These are phyloP conservation scores for Micromesistius poutassou DNA, from an alignment of 2,797 vertebrate genomes.

Conservation along the genomic window DNA sequence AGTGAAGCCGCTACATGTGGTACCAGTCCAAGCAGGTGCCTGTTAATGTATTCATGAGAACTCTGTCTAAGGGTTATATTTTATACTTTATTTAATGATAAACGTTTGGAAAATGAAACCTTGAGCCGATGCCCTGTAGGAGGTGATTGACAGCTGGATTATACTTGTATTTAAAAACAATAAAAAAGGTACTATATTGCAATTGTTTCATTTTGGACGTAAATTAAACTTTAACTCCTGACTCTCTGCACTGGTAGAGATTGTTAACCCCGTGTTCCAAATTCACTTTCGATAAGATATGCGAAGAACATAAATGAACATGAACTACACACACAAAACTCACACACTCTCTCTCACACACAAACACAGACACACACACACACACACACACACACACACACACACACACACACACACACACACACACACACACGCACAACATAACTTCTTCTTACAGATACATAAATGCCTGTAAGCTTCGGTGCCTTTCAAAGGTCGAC, in stretches of 20 bases:
- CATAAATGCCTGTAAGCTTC: constrained; percentile 15
- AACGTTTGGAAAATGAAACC: neutral
- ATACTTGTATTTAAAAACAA: neutral
- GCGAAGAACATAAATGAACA: neutral
- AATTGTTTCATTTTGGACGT: constrained; percentile 10
- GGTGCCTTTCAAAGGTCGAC: constrained; percentile 14
- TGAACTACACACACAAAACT: neutral
- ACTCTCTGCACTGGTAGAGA: constrained; percentile 40
- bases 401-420: constrained; percentile 1
- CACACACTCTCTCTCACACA: constrained; percentile 14
- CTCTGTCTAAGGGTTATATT: neutral
- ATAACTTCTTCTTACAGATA: neutral
- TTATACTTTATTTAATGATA: neutral
- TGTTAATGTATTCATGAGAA: neutral
- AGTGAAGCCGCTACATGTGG: constrained; percentile 35
- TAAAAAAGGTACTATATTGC: neutral
- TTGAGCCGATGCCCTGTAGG: neutral
- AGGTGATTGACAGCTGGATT: neutral
- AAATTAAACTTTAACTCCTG: constrained; percentile 56
- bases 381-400: constrained; percentile 21
- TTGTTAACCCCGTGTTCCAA: constrained; percentile 66
- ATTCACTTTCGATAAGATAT: constrained; percentile 61
- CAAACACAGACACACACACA: neutral
- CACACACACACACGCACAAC: constrained; percentile 20
- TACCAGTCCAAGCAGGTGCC: neutral